Evolutionary conservation across 2,113 vertebrate genomes (phyloP), one percentile per base, ranked within the genome.

Genomic region (Hystrix brachyura): DNA sequence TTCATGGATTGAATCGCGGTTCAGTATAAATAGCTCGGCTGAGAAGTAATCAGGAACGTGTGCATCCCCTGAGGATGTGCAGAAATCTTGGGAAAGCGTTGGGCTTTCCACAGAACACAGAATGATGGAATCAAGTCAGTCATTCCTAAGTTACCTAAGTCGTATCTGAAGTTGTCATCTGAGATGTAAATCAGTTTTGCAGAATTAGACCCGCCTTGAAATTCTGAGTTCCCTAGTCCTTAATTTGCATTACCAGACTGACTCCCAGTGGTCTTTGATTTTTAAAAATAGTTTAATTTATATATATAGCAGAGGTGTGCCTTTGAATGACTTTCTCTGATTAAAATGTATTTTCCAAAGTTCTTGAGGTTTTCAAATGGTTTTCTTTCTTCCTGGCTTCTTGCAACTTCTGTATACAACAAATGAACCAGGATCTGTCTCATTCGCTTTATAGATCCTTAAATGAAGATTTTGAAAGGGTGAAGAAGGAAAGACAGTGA

Each of bases 311-410:
- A 81, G 95, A 89, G 53, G 76, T 72, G 48, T 95, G 86, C 23
- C 78, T 95, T 90, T 84, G 88, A 67, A 78, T 91, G 43, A 53
- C 62, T 93, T 82, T 94, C 67, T 69, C 90, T 53, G 64, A 81
- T 87, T 91, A 72, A 94, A 90, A 78, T 80, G 23, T 69, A n/a
- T 93, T 93, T 91, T 76, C 85, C 53, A 71, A 87, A 34, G 7
- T 59, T 69, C 64, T 78, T 67, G 89, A 85, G 71, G 43, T 78
- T 90, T 94, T 27, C 57, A 51, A 65, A 90, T 81, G 21, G 2
- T 76, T 92, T 48, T 46, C 38, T 94, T 93, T 78, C 55, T 76
- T 71, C 65, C 62, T 78, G 88, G 43, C 65, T 74, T 13, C 53
- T 91, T 94, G 65, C 55, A 92, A 74, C n/a, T 92, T 96, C 48